Evolutionary conservation across 2,888 invertebrate genomes (phyloP).

Genomic region (Pseudococcus jackbeardsleyi): DNA sequence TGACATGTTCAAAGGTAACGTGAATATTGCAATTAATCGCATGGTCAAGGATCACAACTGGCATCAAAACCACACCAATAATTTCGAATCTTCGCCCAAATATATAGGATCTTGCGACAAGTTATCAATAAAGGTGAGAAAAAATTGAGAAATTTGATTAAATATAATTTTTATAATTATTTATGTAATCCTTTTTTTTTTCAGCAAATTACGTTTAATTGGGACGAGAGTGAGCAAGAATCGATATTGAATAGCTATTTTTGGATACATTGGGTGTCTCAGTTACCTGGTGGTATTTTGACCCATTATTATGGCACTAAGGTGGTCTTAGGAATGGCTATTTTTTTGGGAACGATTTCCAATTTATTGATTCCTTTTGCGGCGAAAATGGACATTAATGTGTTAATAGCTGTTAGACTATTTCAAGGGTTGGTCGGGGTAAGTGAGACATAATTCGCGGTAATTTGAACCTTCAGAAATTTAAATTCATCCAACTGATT

Average conservation of each 20-base stretch:
- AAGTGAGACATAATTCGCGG: not conserved
- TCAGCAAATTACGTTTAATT: slow-evolving; percentile 68
- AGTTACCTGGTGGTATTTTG: slow-evolving; percentile 80
- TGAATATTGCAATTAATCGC: slow-evolving; percentile 79
- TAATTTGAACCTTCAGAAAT: not conserved
- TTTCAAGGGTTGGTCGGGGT: slow-evolving; percentile 79
- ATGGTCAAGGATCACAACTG: slow-evolving; percentile 71
- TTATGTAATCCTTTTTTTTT: too few relatives aligned
- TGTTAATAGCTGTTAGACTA: slow-evolving; percentile 75
- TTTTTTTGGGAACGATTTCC: slow-evolving; percentile 76
- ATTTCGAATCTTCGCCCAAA: not conserved
- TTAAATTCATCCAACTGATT: not conserved
- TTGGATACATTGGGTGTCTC: slow-evolving; percentile 80
- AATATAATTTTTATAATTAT: not conserved
- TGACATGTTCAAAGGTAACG: slow-evolving; percentile 78
- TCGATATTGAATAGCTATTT: slow-evolving; percentile 79
- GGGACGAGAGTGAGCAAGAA: slow-evolving; percentile 79
- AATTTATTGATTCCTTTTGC: slow-evolving; percentile 78
- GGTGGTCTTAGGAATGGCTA: slow-evolving; percentile 78
- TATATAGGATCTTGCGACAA: not conserved
- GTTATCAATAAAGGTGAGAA: not conserved
- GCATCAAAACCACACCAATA: not conserved
- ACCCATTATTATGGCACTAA: slow-evolving; percentile 81
- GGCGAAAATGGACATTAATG: slow-evolving; percentile 74
- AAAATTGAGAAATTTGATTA: too few relatives aligned